Evolutionary conservation across 1,140 invertebrate species (phyloP), one percentile per base, ranked within the genome.

Genomic region (Macrotrachela quadricornifera): DNA sequence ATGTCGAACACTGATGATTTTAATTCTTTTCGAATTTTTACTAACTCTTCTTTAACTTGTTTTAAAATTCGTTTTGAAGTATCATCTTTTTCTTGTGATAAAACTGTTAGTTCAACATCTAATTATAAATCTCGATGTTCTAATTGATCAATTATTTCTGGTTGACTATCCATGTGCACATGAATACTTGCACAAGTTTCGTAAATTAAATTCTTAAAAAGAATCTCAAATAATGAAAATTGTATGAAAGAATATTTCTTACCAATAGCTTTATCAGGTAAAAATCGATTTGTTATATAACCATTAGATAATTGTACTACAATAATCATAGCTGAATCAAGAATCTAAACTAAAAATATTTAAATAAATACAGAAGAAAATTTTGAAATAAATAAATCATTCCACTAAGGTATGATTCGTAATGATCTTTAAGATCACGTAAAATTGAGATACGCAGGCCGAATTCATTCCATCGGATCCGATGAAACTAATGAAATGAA

Each of bases 251-350:
- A n/a, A n/a, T n/a, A n/a, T n/a, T n/a, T n/a, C n/a, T n/a, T n/a
- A n/a, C n/a, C 62, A 50, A 63, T 63, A 1, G 62, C 62, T 46
- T 63, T 63, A 54, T 63, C 62, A 13, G 62, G 62, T 41, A 64
- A 43, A 15, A 48, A 50, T 1, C 61, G 50, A 49, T 60, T 50
- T 15, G 53, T 56, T 40, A 63, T 63, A 54, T 64, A 63, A 9
- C 57, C 41, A 38, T 58, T 12, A 10, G 59, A 57, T 10, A 64
- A 42, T 14, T 43, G 41, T 12, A 51, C 61, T 1, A 59, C 61
- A 10, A 58, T 55, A 10, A 51, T 39, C 4, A 63, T 45, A 1
- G 62, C 62, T 15, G 4, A 10, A 40, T 59, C 57, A 13, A 43
- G 50, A 52, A 60, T 58, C 6, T 46, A 12, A 12, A 64, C 57